Percentiles rank a stretch among this genome's conserved stretches.
phyloP scores from a whole-genome alignment of 2,888 invertebrate species.

The Meta bourneti region DNA sequence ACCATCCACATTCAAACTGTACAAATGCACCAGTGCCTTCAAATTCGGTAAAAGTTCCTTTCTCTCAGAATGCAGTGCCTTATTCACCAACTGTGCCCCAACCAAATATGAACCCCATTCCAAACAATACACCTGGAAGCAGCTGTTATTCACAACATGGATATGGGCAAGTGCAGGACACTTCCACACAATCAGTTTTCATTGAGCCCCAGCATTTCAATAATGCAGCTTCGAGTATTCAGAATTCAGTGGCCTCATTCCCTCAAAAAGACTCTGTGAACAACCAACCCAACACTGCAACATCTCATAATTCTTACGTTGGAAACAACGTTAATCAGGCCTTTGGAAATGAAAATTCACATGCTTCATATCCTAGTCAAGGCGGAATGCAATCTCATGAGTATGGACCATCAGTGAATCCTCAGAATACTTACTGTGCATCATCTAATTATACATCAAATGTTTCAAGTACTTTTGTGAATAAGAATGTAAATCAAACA shows the following conservation, averaged over 20 bases:
- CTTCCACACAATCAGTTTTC: slow-evolving; percentile 24
- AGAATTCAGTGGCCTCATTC: slow-evolving; percentile 25
- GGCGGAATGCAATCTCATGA: slow-evolving; percentile 42
- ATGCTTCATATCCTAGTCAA: slow-evolving; percentile 54
- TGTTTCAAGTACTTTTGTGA: slow-evolving; percentile 8
- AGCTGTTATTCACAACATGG: slow-evolving; percentile 31
- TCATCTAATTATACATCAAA: slow-evolving; percentile 47
- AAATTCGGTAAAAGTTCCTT: slow-evolving; percentile 33
- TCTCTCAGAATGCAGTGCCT: slow-evolving; percentile 41
- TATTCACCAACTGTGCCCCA: slow-evolving; percentile 30
- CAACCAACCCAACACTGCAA: slow-evolving; percentile 14
- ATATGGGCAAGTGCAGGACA: slow-evolving; percentile 1
- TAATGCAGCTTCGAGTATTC: not conserved
- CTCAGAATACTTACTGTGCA: slow-evolving; percentile 15
- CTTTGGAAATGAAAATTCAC: slow-evolving; percentile 43
- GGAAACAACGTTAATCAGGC: slow-evolving; percentile 10
- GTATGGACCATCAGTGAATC: slow-evolving; percentile 36
- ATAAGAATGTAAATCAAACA: slow-evolving; percentile 11
- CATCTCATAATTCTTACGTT: slow-evolving; percentile 12
- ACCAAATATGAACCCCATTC: slow-evolving; percentile 14
- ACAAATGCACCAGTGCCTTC: not conserved
- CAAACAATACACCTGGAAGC: slow-evolving; percentile 20
- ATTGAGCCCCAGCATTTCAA: slow-evolving; percentile 28
- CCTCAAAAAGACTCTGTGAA: slow-evolving; percentile 48
- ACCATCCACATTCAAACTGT: slow-evolving; percentile 26